These are phyloP conservation scores for Strigamia maritima DNA, from an alignment of 2,888 invertebrate species.

Conservation along the genomic window DNA sequence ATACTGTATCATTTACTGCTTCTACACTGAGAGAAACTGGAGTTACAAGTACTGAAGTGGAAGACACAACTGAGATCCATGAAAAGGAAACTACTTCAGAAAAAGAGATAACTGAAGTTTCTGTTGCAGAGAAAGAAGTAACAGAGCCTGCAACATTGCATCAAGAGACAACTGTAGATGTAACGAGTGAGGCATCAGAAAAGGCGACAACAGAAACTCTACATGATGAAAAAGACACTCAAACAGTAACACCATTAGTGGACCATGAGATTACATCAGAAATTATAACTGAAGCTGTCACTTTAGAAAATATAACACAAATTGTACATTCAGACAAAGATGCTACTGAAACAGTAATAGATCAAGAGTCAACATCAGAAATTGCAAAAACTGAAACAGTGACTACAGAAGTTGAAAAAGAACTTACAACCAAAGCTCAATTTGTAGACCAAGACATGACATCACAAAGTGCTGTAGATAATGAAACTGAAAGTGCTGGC, in stretches of 20 bases:
- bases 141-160: neutral
- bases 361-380: constrained; percentile 16
- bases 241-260: neutral
- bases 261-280: no score
- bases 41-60: no score
- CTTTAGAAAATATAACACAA: no score
- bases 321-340: no score
- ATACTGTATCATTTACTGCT: no score
- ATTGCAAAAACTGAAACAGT: neutral
- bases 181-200: constrained; percentile 36
- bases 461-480: neutral
- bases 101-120: neutral
- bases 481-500: neutral
- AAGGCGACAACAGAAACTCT: constrained; percentile 36
- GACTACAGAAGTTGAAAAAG: no score
- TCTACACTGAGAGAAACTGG: neutral
- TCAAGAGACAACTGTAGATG: neutral
- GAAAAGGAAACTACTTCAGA: no score
- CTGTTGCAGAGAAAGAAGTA: neutral
- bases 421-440: no score
- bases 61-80: neutral
- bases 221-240: constrained; percentile 40
- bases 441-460: no score
- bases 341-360: constrained; percentile 36
- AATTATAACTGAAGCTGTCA: constrained; percentile 33